A percentile compares a stretch with the other conserved stretches of the same genome.
These are phyloP conservation scores for Anolis apletophallus DNA, from an alignment of 2,797 vertebrate species.

Conservation along the genomic window DNA sequence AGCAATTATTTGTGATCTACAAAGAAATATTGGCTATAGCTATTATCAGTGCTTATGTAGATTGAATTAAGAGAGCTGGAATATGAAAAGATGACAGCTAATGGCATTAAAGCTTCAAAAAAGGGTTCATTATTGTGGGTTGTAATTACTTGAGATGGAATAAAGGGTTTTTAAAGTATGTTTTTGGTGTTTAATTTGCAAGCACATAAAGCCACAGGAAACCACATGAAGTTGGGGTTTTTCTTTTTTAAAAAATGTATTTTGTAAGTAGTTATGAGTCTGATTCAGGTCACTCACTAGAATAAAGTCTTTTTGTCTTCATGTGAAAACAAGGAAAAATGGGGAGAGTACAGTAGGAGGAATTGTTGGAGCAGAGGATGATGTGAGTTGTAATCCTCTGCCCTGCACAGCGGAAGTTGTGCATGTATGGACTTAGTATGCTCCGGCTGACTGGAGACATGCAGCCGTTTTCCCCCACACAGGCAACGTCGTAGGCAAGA, in stretches of 20 bases:
- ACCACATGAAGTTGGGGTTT: background rate
- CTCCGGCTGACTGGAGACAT: too few relatives aligned
- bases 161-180: background rate
- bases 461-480: too few relatives aligned
- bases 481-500: too few relatives aligned
- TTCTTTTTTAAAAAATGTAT: background rate
- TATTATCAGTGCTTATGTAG: conserved; percentile 47
- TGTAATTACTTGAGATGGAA: conserved; percentile 61
- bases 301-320: background rate
- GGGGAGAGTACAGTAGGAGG: too few relatives aligned
- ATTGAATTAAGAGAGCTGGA: conserved; percentile 66
- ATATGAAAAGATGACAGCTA: conserved; percentile 66
- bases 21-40: conserved; percentile 54
- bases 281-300: background rate
- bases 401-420: too few relatives aligned
- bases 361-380: too few relatives aligned
- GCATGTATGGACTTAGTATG: too few relatives aligned
- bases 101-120: conserved; percentile 58
- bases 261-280: background rate
- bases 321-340: too few relatives aligned
- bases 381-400: too few relatives aligned
- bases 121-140: conserved; percentile 60
- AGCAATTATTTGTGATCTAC: conserved; percentile 54
- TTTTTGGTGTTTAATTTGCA: conserved; percentile 3
- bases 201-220: background rate